Base-by-base conservation (phyloP, 2,113 vertebrate species). In the Misgurnus mizolepis region DNA sequence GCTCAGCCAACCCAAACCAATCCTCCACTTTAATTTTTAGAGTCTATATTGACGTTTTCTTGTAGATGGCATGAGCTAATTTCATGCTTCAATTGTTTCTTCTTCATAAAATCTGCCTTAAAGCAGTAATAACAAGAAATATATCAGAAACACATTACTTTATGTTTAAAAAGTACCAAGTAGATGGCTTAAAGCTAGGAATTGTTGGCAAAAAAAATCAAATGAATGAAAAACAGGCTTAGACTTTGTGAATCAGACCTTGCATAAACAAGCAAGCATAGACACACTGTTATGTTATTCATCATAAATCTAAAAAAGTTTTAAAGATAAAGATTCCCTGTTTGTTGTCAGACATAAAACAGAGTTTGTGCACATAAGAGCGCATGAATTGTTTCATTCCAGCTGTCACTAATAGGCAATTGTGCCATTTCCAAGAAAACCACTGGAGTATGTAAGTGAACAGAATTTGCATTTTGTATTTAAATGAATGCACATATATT, bases 51-150 rank as follows among this genome's bases (percentile, higher is more conserved):
- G 70, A 75, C 56, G 67, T 68, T 79, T 79, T 76, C 77, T 79
- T 64, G 34, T 62, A 83, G 70, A 83, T 74, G 82, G 64, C 77
- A 69, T 67, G 69, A 79, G 71, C 60, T 78, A 79, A 83, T 83
- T 79, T 83, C 69, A 83, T 56, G 70, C 69, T 79, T 61, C 69
- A 76, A 60, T 68, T 80, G 55, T 67, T 73, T 74, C 22, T 83
- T 53, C 62, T 74, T 68, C 50, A 64, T 74, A 61, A 80, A 66
- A 73, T 80, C 49, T 78, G 75, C 67, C 74, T 78, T 65, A 60
- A 76, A 82, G 67, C 47, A 14, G 39, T 77, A 70, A 65, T 72
- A 62, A 71, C 70, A 68, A 79, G 65, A 55, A 76, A 61, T 64
- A 47, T 68, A 77, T 76, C 65, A 81, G 61, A 61, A 76, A 67